phyloP scores from a whole-genome alignment of 2,797 vertebrate genomes.

The Enteromius treurensis region DNA sequence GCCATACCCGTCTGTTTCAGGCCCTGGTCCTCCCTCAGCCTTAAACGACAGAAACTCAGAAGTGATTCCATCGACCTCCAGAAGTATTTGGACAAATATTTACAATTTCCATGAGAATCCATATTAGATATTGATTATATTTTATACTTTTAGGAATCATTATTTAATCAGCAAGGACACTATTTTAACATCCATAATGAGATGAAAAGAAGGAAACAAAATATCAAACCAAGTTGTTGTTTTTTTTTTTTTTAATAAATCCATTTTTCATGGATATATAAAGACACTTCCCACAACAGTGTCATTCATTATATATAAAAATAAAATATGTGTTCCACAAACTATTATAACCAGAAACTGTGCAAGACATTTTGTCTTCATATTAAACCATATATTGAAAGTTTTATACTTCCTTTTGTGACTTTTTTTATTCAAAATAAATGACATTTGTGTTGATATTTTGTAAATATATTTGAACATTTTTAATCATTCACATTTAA shows the following conservation, averaged over 20 bases:
- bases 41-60: slow-evolving; percentile 44
- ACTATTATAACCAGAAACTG: background rate
- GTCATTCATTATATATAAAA: background rate
- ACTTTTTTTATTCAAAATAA: background rate
- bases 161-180: too few species aligned
- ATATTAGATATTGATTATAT: too few species aligned
- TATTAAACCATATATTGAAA: background rate
- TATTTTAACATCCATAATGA: background rate
- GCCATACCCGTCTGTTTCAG: slow-evolving; percentile 72
- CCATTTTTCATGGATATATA: background rate
- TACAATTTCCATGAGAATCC: too few species aligned
- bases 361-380: background rate
- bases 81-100: too few species aligned
- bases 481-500: background rate
- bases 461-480: background rate
- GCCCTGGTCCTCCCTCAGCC: slow-evolving; percentile 58
- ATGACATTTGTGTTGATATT: background rate
- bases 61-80: background rate
- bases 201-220: background rate
- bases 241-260: too few species aligned
- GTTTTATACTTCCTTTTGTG: background rate
- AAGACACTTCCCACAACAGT: background rate
- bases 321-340: background rate
- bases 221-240: background rate
- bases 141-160: too few species aligned